Evolutionary conservation across 1,140 invertebrate genomes (phyloP).

Genomic region (Apis mellifera): Amel_HAv3.1 CM009931.2:5305501-5306000

Average conservation of each 20-base stretch:
- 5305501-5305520: not conserved
- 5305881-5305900: slow-evolving; percentile 72
- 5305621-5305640: slow-evolving; percentile 16
- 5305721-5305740: not conserved
- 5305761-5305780: not conserved
- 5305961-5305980: not conserved
- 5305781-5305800: not conserved
- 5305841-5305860: slow-evolving; percentile 63
- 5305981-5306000: not conserved
- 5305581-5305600: slow-evolving; percentile 33
- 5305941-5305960: not conserved
- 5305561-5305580: slow-evolving; percentile 3
- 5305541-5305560: not conserved
- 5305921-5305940: not conserved
- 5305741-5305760: not conserved
- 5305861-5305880: slow-evolving; percentile 71
- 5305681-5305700: slow-evolving; percentile 21
- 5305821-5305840: slow-evolving; percentile 62
- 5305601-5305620: slow-evolving; percentile 55
- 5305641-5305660: slow-evolving; percentile 13
- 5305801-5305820: slow-evolving; percentile 35
- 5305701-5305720: not conserved
- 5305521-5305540: not conserved
- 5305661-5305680: slow-evolving; percentile 21
- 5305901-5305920: slow-evolving; percentile 23